These are phyloP conservation scores for Ctenopoma kingsleyae DNA, from an alignment of 2,797 vertebrate species.

Conservation along the genomic window DNA sequence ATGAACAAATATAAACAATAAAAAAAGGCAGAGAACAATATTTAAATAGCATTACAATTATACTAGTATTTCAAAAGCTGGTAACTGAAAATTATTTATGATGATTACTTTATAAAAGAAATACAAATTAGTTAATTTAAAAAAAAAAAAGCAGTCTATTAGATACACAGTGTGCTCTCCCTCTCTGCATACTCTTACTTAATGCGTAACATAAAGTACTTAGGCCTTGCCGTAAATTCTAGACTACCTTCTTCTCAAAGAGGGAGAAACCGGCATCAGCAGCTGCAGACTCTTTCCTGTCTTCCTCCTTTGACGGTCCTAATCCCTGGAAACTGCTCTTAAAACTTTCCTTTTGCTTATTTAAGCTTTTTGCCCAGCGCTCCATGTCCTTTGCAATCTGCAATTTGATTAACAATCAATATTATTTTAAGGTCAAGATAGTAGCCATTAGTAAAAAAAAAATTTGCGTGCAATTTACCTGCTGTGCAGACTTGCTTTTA, in stretches of 20 bases:
- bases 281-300: constrained; percentile 91
- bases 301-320: constrained; percentile 84
- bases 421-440: neutral
- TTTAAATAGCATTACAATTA: too few species aligned
- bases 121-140: too few species aligned
- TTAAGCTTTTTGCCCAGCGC: constrained; percentile 96
- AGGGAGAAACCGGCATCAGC: constrained; percentile 93
- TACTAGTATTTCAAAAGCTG: too few species aligned
- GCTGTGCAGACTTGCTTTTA: constrained; percentile 94
- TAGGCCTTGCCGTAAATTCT: constrained; percentile 37
- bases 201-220: neutral
- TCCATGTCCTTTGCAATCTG: constrained; percentile 98
- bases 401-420: neutral
- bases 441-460: neutral
- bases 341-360: constrained; percentile 95
- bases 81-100: too few species aligned
- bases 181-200: neutral
- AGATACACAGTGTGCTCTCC: neutral
- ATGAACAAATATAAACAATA: neutral
- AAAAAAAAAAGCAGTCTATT: neutral
- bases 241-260: constrained; percentile 92
- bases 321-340: constrained; percentile 90
- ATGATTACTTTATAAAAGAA: too few species aligned
- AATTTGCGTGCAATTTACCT: constrained; percentile 75
- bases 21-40: too few species aligned